These are phyloP conservation scores for Zingel zingel DNA, from an alignment of 2,113 vertebrate species.

Conservation along the genomic window DNA sequence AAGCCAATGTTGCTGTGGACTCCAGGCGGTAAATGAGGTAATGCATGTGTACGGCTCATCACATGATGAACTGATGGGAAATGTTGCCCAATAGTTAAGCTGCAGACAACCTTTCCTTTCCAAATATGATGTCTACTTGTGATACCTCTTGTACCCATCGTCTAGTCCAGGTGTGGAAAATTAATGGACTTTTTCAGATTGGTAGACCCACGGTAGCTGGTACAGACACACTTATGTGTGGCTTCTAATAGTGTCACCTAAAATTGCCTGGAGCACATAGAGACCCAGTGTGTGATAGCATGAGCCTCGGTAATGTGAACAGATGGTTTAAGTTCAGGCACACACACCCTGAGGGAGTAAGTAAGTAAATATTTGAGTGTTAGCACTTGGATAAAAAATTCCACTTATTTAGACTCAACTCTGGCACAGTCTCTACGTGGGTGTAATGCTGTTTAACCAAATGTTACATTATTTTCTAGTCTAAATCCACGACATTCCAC, in stretches of 20 bases:
- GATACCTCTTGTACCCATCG: constrained; percentile 26
- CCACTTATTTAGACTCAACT: background rate
- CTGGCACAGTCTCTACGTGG: background rate
- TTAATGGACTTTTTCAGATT: constrained; percentile 27
- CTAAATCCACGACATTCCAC: too few species aligned
- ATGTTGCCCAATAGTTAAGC: constrained; percentile 43
- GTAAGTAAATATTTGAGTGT: constrained; percentile 41
- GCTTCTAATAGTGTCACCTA: constrained; percentile 13
- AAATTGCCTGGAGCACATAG: constrained; percentile 17
- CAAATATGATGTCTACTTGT: constrained; percentile 11
- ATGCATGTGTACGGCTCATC: constrained; percentile 45
- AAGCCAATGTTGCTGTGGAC: constrained; percentile 44
- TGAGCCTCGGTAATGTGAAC: constrained; percentile 33
- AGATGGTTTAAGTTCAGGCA: constrained; percentile 53
- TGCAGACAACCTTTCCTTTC: constrained; percentile 46
- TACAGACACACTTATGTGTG: background rate
- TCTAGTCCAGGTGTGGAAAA: constrained; percentile 10
- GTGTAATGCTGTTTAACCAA: background rate
- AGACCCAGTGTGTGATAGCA: constrained; percentile 10
- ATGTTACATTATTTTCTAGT: background rate
- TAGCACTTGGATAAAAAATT: constrained; percentile 17
- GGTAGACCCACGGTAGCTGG: background rate
- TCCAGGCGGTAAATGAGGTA: constrained; percentile 55
- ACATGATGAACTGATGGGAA: constrained; percentile 50
- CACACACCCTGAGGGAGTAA: constrained; percentile 4